A percentile compares a stretch with the other conserved stretches of the same genome.
These are phyloP conservation scores for Chaenodraco wilsoni DNA, from an alignment of 2,797 vertebrate species.

Conservation along the genomic window DNA sequence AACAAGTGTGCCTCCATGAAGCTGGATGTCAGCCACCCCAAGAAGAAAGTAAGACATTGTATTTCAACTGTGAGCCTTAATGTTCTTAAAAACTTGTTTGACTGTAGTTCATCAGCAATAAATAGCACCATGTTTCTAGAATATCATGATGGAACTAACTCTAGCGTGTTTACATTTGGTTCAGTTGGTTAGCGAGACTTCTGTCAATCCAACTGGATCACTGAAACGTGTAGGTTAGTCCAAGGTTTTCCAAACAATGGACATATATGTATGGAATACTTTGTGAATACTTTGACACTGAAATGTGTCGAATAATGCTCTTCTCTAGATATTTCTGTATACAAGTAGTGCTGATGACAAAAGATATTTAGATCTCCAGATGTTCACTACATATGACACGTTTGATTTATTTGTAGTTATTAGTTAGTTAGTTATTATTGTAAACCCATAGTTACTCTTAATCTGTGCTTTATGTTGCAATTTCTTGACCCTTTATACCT, in stretches of 20 bases:
- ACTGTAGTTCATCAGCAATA: background rate
- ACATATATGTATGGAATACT: background rate
- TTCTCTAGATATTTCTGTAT: background rate
- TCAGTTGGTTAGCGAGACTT: background rate
- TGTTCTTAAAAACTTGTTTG: background rate
- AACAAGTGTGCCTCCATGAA: slow-evolving; percentile 99
- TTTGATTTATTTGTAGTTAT: slow-evolving; percentile 8
- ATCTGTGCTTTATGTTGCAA: background rate
- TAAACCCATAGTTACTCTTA: background rate
- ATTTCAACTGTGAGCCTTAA: background rate
- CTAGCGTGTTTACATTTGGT: background rate
- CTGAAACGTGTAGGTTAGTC: background rate
- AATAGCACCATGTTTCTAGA: background rate
- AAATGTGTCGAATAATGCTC: background rate
- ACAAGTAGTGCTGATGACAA: background rate
- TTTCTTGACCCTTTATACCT: background rate
- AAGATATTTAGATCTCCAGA: background rate
- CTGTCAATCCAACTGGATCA: background rate
- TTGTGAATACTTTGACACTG: background rate
- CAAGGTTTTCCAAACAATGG: background rate
- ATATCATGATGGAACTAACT: background rate
- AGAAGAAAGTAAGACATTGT: slow-evolving; percentile 90
- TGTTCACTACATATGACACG: background rate
- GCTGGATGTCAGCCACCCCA: slow-evolving; percentile 95
- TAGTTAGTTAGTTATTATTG: too few species aligned